Base-by-base conservation (phyloP, 2,888 invertebrate species). In the Eristalis tenax region DNA sequence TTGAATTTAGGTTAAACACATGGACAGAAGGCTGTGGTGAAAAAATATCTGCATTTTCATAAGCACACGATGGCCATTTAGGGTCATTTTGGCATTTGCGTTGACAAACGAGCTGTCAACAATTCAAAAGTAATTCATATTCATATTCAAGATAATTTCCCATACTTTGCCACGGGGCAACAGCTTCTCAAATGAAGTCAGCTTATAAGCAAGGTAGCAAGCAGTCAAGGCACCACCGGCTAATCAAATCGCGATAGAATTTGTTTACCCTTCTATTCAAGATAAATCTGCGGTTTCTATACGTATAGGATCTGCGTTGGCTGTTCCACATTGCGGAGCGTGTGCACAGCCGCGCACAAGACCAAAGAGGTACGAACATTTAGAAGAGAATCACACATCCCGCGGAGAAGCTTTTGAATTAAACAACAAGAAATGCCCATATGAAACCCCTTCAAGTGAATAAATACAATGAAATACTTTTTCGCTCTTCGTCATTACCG, bases 381-480 rank as follows among this genome's bases (percentile, higher is more conserved):
- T 43, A 40, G 32, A 61, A 11, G 23, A 61, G 38, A 63, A 61
- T n/a, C 15, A 1, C 0, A 4, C 5, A 43, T 6, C n/a, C 8
- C 6, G 18, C 50, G 8, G 61, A 38, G 59, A 61, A 71, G 35
- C 8, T 32, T 32, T 32, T 32, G 32, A 32, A 32, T 32, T 32
- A 1, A 57, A 56, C 65, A 26, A 38, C 43, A 57, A 43, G 43
- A 63, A n/a, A 38, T 32, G 2, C 2, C 4, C n/a, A 23, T n/a
- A 63, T 40, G 22, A 73, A 61, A 73, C 40, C 71, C 40, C 71
- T 75, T 35, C 56, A 65, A n/a, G 78, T 57, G 66, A 68, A 70
- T 65, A 38, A 43, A 65, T 63, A 71, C 61, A 83, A 77, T 83
- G 68, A 77, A 71, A 71, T 18, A 35, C 28, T 32, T 73, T 23